Evolutionary conservation across 2,113 vertebrate species (phyloP), one percentile per base, ranked within the genome.

Genomic region (Pungitius pungitius): DNA sequence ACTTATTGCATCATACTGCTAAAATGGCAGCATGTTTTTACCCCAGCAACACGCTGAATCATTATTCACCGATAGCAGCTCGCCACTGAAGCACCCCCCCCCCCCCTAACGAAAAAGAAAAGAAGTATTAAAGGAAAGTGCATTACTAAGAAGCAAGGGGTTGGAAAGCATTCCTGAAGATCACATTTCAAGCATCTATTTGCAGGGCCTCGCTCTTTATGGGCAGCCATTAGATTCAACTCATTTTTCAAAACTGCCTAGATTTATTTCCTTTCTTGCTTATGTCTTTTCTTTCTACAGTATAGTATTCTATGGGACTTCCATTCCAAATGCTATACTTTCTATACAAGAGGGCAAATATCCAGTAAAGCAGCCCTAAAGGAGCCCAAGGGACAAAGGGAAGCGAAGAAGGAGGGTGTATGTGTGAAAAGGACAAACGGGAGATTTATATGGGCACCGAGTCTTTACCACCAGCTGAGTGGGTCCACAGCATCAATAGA

Each of bases 381-480:
- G 33, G 56, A 77, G 42, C 64, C 60, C 49, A 42, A 51, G 68
- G 69, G 66, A 77, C 17, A 5, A 20, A 75, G 52, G 47, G 63
- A 65, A 37, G 71, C 24, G 7, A 51, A 75, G 65, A 17, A 62
- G 55, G 68, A 60, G 70, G 72, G 64, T 68, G 73, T 56, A 72
- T 83, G 78, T 89, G 83, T 80, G 84, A 88, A 87, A 87, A 88
- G 83, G 73, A 87, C 75, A 83, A 87, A 87, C 43, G 35, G 45
- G 54, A 85, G 85, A 90, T 87, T 84, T 88, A 90, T 90, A 70
- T 65, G 55, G 45, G 72, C 84, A 77, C 69, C 35, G 63, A 90
- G 91, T 86, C 85, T 87, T 90, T 89, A 92, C 89, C 85, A 86
- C 87, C 75, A 80, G 79, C 85, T 74, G 77, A 83, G 83, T 85